phyloP scores from a whole-genome alignment of 2,797 vertebrate genomes.

The Carduelis carduelis region DNA sequence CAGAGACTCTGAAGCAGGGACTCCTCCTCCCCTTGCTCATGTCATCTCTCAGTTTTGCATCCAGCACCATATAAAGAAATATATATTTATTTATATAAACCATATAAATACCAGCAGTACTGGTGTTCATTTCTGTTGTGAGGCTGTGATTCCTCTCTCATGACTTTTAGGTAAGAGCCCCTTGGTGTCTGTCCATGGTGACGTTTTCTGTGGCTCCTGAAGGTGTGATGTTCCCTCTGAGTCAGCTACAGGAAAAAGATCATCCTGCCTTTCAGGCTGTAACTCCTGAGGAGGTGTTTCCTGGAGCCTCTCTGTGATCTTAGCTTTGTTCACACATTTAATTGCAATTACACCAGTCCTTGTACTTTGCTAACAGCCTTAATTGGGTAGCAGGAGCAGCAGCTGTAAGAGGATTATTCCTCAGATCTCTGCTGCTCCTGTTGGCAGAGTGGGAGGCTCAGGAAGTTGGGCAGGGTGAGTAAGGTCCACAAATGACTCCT shows the following conservation, averaged over 20 bases:
- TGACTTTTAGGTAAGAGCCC: neutral
- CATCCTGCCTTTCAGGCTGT: neutral
- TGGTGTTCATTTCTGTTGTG: too few species aligned
- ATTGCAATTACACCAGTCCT: neutral
- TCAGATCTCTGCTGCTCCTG: neutral
- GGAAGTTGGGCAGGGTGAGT: neutral
- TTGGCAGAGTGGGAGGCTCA: neutral
- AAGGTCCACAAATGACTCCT: neutral
- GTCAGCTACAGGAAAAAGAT: neutral
- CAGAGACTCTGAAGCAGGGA: neutral
- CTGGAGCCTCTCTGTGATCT: neutral
- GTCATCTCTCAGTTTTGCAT: neutral
- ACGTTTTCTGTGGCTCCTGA: neutral
- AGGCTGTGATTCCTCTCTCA: neutral
- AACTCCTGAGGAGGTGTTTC: neutral
- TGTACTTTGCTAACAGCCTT: constrained; percentile 3
- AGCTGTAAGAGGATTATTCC: neutral
- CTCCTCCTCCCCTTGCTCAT: neutral
- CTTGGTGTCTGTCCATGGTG: neutral
- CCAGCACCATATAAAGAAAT: neutral
- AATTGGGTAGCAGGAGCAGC: constrained; percentile 3
- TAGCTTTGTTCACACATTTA: constrained; percentile 1
- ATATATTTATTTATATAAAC: too few species aligned
- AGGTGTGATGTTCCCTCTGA: neutral
- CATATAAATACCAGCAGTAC: too few species aligned